Percentiles rank a stretch among this genome's conserved stretches.
phyloP scores from a whole-genome alignment of 2,113 vertebrate genomes.

The Pavo muticus region DNA sequence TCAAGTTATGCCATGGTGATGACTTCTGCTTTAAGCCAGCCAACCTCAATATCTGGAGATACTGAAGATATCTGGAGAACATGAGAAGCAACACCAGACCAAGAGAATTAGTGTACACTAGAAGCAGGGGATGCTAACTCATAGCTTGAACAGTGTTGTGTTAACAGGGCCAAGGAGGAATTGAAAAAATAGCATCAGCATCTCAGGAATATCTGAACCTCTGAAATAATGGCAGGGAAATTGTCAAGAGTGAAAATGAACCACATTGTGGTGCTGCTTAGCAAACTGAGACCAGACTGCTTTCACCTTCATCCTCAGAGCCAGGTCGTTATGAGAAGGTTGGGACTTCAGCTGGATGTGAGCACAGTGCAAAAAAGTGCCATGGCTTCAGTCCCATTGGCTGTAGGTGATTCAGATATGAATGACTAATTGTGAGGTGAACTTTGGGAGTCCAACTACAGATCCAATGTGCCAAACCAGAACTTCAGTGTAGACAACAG shows the following conservation, averaged over 20 bases:
- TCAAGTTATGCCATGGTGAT: neutral
- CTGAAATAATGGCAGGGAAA: neutral
- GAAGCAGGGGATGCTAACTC: too few species aligned
- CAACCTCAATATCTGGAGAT: neutral
- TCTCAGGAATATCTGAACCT: neutral
- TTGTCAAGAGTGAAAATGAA: neutral
- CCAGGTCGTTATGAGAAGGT: neutral
- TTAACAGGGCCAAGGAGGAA: neutral
- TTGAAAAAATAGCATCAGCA: neutral
- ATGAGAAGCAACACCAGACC: neutral
- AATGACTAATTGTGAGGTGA: neutral
- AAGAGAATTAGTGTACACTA: accelerated
- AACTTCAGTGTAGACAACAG: neutral
- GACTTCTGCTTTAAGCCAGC: neutral
- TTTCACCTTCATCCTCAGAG: neutral
- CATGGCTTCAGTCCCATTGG: too few species aligned
- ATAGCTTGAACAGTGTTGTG: neutral
- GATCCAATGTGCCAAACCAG: neutral
- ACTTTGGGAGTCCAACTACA: neutral
- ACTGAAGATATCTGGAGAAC: too few species aligned
- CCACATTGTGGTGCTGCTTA: neutral
- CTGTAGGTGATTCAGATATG: too few species aligned
- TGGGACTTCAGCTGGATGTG: neutral
- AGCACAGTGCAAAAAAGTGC: neutral
- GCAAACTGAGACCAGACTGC: neutral